These are phyloP conservation scores for Neogobius melanostomus DNA, from an alignment of 2,113 vertebrate species.

Conservation along the genomic window DNA sequence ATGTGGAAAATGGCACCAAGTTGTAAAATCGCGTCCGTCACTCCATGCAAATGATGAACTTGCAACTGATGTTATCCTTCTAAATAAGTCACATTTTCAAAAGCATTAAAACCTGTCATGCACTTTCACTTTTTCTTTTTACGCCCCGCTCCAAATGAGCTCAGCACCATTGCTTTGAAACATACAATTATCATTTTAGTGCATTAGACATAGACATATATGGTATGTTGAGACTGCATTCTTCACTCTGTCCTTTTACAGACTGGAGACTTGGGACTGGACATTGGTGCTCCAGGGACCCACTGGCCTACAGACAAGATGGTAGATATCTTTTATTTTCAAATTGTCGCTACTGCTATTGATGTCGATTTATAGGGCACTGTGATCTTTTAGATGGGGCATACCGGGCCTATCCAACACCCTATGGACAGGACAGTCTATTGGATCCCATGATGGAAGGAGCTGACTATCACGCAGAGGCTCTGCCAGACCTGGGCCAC, in stretches of 20 bases:
- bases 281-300: conserved; percentile 94
- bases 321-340: conserved; percentile 73
- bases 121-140: no score
- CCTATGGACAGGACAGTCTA: conserved; percentile 92
- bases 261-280: conserved; percentile 93
- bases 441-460: conserved; percentile 99
- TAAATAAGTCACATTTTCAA: no score
- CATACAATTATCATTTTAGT: no score
- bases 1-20: no score
- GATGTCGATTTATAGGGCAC: background rate
- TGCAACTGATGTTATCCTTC: no score
- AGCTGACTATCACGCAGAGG: conserved; percentile 92
- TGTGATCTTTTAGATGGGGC: conserved; percentile 81
- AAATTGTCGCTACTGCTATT: background rate
- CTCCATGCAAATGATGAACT: no score
- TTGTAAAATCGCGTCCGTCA: no score
- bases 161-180: no score
- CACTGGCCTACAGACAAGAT: conserved; percentile 93
- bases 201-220: no score
- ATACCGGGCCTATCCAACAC: conserved; percentile 91
- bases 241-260: conserved; percentile 41
- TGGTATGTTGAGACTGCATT: no score
- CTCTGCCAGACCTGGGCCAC: conserved; percentile 95
- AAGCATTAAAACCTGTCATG: no score
- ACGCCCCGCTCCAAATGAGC: no score